These are phyloP conservation scores for Macroglossus sobrinus DNA, from an alignment of 2,113 vertebrate species.

Conservation along the genomic window DNA sequence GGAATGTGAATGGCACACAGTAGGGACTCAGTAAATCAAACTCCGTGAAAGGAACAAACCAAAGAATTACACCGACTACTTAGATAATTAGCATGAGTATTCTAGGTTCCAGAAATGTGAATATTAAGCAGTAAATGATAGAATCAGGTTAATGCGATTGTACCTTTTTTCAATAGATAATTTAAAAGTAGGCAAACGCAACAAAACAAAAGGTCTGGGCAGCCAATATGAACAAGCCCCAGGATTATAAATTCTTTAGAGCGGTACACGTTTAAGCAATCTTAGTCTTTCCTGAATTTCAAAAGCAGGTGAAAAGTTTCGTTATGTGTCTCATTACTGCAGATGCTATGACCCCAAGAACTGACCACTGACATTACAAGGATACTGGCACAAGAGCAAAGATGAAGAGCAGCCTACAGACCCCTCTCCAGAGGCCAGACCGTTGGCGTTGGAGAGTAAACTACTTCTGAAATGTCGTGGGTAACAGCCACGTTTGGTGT, in stretches of 20 bases:
- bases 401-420: not conserved
- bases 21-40: not conserved
- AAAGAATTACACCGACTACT: not conserved
- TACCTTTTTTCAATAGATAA: not conserved
- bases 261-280: not conserved
- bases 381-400: not conserved
- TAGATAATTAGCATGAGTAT: not conserved
- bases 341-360: not conserved
- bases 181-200: not conserved
- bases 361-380: not conserved
- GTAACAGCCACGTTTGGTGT: not conserved
- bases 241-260: not conserved
- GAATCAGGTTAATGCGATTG: not conserved
- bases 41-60: not conserved
- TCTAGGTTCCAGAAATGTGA: not conserved
- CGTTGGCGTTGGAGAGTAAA: not conserved
- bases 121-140: not conserved
- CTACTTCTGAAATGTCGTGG: not conserved
- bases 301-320: not conserved
- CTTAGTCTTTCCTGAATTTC: not conserved
- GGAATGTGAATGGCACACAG: too few species aligned
- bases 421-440: not conserved
- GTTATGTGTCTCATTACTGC: not conserved
- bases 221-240: not conserved
- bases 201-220: not conserved